phyloP scores from a whole-genome alignment of 2,888 invertebrate species.

The Empis livida region DNA sequence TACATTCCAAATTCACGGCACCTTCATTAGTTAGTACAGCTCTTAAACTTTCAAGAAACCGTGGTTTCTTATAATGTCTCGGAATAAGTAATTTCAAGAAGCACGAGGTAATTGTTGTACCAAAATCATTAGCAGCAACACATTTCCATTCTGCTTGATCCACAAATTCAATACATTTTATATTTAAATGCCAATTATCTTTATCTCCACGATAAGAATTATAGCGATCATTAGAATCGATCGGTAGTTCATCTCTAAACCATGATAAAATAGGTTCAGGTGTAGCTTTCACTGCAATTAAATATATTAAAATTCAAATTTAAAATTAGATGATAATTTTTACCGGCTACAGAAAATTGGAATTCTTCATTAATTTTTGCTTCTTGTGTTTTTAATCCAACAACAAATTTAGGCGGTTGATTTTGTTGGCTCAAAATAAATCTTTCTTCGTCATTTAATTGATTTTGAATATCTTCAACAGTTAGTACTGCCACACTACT shows the following conservation, averaged over 20 bases:
- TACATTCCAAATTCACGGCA: conserved; percentile 83
- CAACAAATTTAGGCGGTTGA: conserved; percentile 72
- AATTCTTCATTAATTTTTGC: conserved; percentile 71
- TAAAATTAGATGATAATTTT: conserved; percentile 4
- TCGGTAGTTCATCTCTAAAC: conserved; percentile 75
- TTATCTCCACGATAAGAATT: conserved; percentile 52
- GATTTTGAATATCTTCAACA: conserved; percentile 81
- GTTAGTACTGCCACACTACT: conserved; percentile 77
- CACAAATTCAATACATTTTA: conserved; percentile 59
- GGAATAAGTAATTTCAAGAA: conserved; percentile 75
- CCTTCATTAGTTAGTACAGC: conserved; percentile 77
- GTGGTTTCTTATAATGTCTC: conserved; percentile 76
- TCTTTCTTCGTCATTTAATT: conserved; percentile 75
- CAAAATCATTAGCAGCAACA: conserved; percentile 77
- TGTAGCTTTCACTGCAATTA: conserved; percentile 52
- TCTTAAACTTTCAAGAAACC: conserved; percentile 71
- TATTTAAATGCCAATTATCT: conserved; percentile 59
- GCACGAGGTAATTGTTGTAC: conserved; percentile 78
- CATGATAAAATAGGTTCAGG: conserved; percentile 73
- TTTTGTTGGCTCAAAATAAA: conserved; percentile 48
- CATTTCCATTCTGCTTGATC: conserved; percentile 92
- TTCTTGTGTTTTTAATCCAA: conserved; percentile 69
- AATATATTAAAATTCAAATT: not conserved
- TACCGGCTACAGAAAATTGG: conserved; percentile 69
- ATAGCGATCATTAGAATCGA: conserved; percentile 57